Conservation (phyloP, 2,113 vertebrate genomes). For the Oriolus oriolus region DNA sequence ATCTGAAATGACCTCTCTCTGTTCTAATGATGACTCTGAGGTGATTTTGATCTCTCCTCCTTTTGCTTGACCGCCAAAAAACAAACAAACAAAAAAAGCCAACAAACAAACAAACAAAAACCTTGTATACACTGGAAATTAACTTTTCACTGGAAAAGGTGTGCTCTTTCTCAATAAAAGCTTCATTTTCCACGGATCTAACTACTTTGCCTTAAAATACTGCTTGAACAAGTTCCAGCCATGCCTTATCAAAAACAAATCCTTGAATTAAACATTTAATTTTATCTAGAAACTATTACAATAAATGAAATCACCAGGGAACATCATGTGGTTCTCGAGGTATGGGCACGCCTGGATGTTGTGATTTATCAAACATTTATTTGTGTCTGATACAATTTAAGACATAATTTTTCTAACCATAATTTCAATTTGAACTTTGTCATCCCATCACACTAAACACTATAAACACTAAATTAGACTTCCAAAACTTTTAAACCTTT, state of each 20-base stretch:
- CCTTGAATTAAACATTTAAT: not conserved
- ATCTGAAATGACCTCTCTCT: not conserved
- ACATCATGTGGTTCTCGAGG: not conserved
- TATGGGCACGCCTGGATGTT: not conserved
- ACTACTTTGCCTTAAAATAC: not conserved
- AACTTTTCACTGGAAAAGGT: not conserved
- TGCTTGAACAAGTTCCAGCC: not conserved
- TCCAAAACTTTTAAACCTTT: not conserved
- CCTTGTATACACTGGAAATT: not conserved
- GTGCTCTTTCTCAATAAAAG: not conserved
- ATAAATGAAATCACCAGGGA: not conserved
- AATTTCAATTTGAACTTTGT: not conserved
- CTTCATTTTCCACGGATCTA: not conserved
- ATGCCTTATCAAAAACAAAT: not conserved
- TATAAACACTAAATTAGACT: not conserved
- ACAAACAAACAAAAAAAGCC: not conserved
- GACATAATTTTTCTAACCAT: not conserved
- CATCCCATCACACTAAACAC: not conserved
- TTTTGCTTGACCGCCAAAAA: not conserved
- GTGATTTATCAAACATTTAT: not conserved
- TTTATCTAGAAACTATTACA: not conserved
- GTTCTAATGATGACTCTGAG: not conserved
- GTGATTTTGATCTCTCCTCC: not conserved
- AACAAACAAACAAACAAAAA: not conserved
- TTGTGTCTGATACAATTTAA: not conserved